Evolutionary conservation across 2,797 vertebrate genomes (phyloP).

Genomic region (Discoglossus pictus): DNA sequence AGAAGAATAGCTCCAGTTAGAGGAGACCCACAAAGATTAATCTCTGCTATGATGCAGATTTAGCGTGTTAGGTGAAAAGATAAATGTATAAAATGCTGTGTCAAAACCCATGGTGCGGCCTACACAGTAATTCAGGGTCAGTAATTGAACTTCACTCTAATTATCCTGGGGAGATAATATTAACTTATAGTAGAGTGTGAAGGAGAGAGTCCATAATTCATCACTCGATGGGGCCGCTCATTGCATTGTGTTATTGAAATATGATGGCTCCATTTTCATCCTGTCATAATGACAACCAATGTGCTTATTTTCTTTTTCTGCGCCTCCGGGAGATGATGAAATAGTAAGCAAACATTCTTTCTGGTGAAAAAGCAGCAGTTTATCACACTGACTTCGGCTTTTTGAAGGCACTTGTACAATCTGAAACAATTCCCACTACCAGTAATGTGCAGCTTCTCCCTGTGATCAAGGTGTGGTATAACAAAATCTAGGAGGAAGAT

Average conservation of each 20-base stretch:
- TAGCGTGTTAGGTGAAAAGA: conserved; percentile 86
- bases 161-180: conserved; percentile 99
- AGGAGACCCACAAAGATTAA: conserved; percentile 83
- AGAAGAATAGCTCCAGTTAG: conserved; percentile 80
- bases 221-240: conserved; percentile 80
- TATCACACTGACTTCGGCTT: conserved; percentile 76
- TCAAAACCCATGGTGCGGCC: conserved; percentile 82
- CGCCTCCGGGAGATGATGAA: conserved; percentile 95
- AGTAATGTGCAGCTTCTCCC: conserved; percentile 8
- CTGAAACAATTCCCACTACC: conserved; percentile 51
- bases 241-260: conserved; percentile 97
- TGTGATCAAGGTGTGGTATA: conserved; percentile 21
- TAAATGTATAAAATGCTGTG: conserved; percentile 89
- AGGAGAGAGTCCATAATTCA: conserved; percentile 90
- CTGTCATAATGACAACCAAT: conserved; percentile 99
- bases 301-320: conserved; percentile 91
- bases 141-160: conserved; percentile 98
- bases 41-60: conserved; percentile 92
- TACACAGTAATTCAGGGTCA: conserved; percentile 85
- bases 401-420: conserved; percentile 55
- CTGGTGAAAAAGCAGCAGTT: conserved; percentile 87
- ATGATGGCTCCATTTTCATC: conserved; percentile 99
- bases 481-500: conserved; percentile 37
- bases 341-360: conserved; percentile 96
- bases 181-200: conserved; percentile 90